These are phyloP conservation scores for Conopomorpha cramerella DNA, from an alignment of 1,140 invertebrate genomes.

Conservation along the genomic window DNA sequence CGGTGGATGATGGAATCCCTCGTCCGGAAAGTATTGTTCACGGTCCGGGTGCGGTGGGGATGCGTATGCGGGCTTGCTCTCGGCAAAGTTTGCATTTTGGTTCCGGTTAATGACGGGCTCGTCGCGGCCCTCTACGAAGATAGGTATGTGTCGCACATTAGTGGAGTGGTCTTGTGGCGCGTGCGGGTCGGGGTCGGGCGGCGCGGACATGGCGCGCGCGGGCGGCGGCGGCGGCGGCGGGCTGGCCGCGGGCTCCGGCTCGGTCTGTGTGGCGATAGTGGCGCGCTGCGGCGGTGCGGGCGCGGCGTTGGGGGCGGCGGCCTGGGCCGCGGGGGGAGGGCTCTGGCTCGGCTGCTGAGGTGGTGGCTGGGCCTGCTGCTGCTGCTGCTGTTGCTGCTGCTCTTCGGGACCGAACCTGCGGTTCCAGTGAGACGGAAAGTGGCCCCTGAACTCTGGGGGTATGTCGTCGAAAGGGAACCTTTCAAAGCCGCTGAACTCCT, in stretches of 20 bases:
- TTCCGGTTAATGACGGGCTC: slow-evolving; percentile 71
- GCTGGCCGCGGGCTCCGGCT: slow-evolving; percentile 61
- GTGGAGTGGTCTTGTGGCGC: slow-evolving; percentile 30
- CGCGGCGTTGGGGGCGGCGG: slow-evolving; percentile 7
- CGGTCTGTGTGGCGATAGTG: slow-evolving; percentile 76
- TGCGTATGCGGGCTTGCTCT: slow-evolving; percentile 28
- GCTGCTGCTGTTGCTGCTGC: too few species aligned
- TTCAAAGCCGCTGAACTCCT: slow-evolving; percentile 51
- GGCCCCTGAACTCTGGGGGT: slow-evolving; percentile 63
- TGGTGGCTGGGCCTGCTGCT: slow-evolving; percentile 7
- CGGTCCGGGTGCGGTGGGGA: slow-evolving; percentile 42
- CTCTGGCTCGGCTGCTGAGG: slow-evolving; percentile 13
- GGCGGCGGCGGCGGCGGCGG: slow-evolving; percentile 71
- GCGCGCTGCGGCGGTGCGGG: slow-evolving; percentile 60
- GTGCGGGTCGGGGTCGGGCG: slow-evolving; percentile 25
- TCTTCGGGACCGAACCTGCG: slow-evolving; percentile 39
- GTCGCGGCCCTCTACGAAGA: slow-evolving; percentile 83
- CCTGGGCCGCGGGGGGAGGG: slow-evolving; percentile 13
- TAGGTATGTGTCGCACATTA: slow-evolving; percentile 80
- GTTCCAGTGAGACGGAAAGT: slow-evolving; percentile 61
- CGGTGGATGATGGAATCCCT: slow-evolving; percentile 35
- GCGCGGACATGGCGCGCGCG: slow-evolving; percentile 64
- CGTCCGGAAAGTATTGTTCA: slow-evolving; percentile 45
- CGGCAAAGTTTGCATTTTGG: slow-evolving; percentile 35
- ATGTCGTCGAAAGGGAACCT: slow-evolving; percentile 65